Evolutionary conservation across 2,888 invertebrate species (phyloP), one percentile per base, ranked within the genome.

Genomic region (Ctenicera cuprea): DNA sequence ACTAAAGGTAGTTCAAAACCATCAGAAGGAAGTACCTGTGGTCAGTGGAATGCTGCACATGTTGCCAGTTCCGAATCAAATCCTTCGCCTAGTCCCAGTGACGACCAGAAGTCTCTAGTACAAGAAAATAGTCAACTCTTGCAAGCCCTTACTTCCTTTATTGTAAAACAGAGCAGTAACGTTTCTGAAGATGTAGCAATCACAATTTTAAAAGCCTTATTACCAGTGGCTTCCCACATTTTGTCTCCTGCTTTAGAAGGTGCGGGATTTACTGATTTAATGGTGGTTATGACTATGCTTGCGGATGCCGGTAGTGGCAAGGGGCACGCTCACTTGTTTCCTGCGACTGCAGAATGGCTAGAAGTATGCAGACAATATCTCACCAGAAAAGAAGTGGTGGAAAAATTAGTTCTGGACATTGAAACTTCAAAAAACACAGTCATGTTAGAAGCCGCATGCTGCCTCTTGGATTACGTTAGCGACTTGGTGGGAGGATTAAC

Each of bases 221-320:
- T 95, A 62, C 94, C 94, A 37, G 88, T 95, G 79, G 94, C 93
- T 0, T 91, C 91, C 50, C 90, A 92, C 33, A 88, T 94, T 71
- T 86, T 94, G 16, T 90, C 90, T 0, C 90, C 92, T 0, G 85
- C 90, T 0, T 88, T 91, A 54, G 93, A 94, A 83, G 92, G 92
- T 0, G 89, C 89, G n/a, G 93, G 93, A n/a, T 95, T 95, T 83
- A 90, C 93, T 0, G 94, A 95, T 82, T 87, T 95, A 7, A 91
- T 95, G 89, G 89, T 90, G 71, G 92, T 95, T 3, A 94, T 95
- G 94, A 92, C 93, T 1, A 94, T 92, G 59, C 85, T 98, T 77
- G 97, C 97, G 0, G 96, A 96, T 85, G 95, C 95, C 18, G 94
- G 95, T 18, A 90, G 92, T 3, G 95, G 95, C 26, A 88, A 90